phyloP scores from a whole-genome alignment of 2,888 invertebrate species.

The Stenodema calcarata region DNA sequence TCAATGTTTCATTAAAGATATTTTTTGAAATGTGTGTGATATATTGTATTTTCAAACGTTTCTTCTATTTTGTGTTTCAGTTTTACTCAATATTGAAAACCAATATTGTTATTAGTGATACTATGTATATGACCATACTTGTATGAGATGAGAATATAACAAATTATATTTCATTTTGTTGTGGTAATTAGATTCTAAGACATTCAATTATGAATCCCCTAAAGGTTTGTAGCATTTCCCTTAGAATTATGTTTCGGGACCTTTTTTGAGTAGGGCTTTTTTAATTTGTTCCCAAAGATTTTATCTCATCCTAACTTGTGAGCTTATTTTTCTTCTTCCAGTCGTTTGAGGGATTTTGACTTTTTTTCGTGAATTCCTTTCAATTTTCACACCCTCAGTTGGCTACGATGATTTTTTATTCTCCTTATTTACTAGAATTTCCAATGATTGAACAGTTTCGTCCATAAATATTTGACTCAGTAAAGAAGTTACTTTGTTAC shows the following conservation, averaged over 20 bases:
- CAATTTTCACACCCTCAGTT: not conserved
- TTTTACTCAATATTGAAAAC: constrained; percentile 13
- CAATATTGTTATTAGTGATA: constrained; percentile 29
- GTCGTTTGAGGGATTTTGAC: not conserved
- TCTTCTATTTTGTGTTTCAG: not conserved
- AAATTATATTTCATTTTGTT: not conserved
- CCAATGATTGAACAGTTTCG: not conserved
- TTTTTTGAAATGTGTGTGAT: constrained; percentile 27
- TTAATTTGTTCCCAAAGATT: not conserved
- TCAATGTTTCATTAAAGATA: constrained; percentile 10
- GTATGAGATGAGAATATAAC: not conserved
- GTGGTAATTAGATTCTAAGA: not conserved
- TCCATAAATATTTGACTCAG: not conserved
- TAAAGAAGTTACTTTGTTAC: not conserved
- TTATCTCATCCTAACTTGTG: not conserved
- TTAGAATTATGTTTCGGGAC: not conserved
- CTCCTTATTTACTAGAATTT: not conserved
- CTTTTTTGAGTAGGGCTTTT: not conserved
- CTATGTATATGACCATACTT: constrained; percentile 25
- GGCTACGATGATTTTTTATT: not conserved
- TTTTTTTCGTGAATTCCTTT: not conserved
- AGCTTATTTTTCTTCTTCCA: not conserved
- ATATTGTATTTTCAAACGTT: not conserved
- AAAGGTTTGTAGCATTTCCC: not conserved
- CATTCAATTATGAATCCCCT: not conserved